Base-by-base conservation (phyloP, 2,113 vertebrate genomes). In the Sapayoa aenigma region DNA sequence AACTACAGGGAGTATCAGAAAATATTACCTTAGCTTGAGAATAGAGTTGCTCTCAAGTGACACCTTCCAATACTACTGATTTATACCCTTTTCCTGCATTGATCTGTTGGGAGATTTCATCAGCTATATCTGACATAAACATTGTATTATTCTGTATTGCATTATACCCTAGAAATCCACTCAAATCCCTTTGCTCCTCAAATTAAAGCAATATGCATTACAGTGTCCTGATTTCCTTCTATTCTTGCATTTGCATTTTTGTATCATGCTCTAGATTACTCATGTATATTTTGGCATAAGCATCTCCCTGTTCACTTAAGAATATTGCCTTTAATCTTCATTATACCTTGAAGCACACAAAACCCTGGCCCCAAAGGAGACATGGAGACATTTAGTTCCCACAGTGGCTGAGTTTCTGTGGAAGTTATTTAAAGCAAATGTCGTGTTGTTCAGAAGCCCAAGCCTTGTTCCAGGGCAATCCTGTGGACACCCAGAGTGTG, bases 121-220 rank as follows among this genome's bases (percentile, higher is more conserved):
- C 93, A 96, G 56, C 94, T 93, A 71, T 92, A 95, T 95, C 96
- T 95, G 96, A 96, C 93, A 96, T 95, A 96, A 96, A 95, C 94
- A 97, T 85, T 84, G 86, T 95, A 96, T 96, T 95, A 96, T 93
- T 95, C 95, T 95, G 93, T 93, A 96, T 95, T 97, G 94, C 89
- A 91, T 87, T 97, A 97, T 96, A 97, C 95, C 94, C 93, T 95
- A 95, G 96, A 96, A 96, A 96, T 96, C 90, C 96, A 95, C 55
- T 95, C 92, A 97, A 96, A 96, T 97, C 93, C 95, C 94, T 94
- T 92, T 95, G 93, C 96, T 96, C 75, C 65, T 94, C 90, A 96
- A 95, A 95, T 96, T 95, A 95, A 96, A 96, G 93, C 92, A 95
- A 93, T 91, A 73, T 93, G 93, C 87, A 90, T 96, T 95, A 95